phyloP scores from a whole-genome alignment of 1,140 invertebrate species.

The Macrosteles quadrilineatus region DNA sequence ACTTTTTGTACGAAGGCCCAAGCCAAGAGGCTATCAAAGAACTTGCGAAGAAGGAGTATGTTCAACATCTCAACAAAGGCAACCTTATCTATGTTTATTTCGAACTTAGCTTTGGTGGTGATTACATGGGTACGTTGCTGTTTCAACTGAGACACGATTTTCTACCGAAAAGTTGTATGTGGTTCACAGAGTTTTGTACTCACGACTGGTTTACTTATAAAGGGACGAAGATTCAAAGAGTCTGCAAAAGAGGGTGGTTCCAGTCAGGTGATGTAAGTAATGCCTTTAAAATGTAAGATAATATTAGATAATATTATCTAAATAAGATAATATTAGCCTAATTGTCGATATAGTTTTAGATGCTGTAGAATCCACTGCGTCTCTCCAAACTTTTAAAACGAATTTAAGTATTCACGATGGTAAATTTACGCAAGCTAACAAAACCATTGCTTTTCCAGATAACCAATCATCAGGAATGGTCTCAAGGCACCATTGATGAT shows the following conservation, averaged over 20 bases:
- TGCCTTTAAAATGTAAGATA: too few species aligned
- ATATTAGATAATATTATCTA: too few species aligned
- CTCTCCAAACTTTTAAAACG: too few species aligned
- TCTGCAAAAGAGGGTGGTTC: conserved; percentile 44
- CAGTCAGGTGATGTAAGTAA: conserved; percentile 38
- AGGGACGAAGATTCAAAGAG: conserved; percentile 39
- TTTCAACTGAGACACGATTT: conserved; percentile 42
- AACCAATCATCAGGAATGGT: background rate
- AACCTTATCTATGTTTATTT: conserved; percentile 29
- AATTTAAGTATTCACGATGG: too few species aligned
- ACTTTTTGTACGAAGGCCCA: conserved; percentile 26
- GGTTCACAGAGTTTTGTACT: conserved; percentile 41
- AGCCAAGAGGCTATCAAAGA: background rate
- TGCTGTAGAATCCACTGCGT: too few species aligned
- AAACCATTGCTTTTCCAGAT: background rate
- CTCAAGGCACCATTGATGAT: conserved; percentile 24
- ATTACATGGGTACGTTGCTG: conserved; percentile 38
- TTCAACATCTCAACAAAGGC: background rate
- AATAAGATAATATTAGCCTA: too few species aligned
- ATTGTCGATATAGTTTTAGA: too few species aligned
- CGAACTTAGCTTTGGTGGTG: conserved; percentile 35
- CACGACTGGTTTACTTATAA: conserved; percentile 27
- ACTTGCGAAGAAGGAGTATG: background rate
- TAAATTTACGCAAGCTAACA: too few species aligned
- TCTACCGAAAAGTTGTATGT: conserved; percentile 40